Conservation (phyloP, 2,113 vertebrate species). For the Prunella fulvescens region DNA sequence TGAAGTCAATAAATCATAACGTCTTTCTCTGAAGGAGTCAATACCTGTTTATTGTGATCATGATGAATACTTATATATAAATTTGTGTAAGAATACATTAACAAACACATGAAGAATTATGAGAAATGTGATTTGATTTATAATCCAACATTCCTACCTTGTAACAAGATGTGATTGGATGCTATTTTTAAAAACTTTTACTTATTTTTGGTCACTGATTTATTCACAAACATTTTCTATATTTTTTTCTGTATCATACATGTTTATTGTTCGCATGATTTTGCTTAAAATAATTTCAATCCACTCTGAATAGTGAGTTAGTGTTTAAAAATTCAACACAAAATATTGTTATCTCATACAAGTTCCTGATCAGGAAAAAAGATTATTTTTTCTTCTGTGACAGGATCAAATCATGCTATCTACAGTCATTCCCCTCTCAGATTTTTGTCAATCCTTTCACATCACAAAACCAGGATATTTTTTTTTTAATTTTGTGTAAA, state of each 20-base stretch:
- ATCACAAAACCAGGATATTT: neutral
- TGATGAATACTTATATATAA: neutral
- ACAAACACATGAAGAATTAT: neutral
- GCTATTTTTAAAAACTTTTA: neutral
- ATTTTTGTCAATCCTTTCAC: neutral
- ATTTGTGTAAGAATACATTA: neutral
- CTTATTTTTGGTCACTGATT: neutral
- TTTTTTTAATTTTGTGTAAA: neutral
- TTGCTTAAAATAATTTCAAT: neutral
- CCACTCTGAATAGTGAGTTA: neutral
- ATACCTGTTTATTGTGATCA: neutral
- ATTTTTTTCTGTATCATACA: neutral
- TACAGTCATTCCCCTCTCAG: rapidly evolving
- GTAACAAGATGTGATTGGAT: neutral
- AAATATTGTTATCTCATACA: neutral
- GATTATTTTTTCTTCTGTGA: neutral
- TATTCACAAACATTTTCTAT: neutral
- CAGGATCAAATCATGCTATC: neutral
- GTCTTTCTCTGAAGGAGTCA: neutral
- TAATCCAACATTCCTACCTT: neutral
- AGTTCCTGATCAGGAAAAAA: neutral
- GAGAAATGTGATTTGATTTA: neutral
- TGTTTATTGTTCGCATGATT: neutral
- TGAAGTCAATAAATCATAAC: neutral
- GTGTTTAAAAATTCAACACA: neutral